A percentile compares a stretch with the other conserved stretches of the same genome.
Evolutionary conservation across 1,140 invertebrate species (phyloP).

Genomic region (Heliconius nattereri): DNA sequence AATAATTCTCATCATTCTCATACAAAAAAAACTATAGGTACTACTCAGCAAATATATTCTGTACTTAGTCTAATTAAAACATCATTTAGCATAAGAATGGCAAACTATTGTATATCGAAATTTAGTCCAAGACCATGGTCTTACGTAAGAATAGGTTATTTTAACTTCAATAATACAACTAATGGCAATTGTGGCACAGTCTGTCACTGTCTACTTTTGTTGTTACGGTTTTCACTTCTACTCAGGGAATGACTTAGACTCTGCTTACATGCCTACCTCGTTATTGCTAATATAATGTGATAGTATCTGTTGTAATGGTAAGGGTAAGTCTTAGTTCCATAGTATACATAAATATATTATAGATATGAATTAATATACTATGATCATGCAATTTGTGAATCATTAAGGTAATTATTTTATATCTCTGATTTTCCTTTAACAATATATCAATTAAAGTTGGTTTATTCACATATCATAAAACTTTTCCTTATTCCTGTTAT

Average conservation of each 20-base stretch:
- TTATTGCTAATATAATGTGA: too few relatives aligned
- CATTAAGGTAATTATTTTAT: neutral
- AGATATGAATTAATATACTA: too few relatives aligned
- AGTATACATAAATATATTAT: too few relatives aligned
- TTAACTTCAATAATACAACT: neutral
- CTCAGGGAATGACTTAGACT: too few relatives aligned
- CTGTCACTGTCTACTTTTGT: too few relatives aligned
- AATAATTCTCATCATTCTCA: neutral
- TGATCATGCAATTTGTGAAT: too few relatives aligned
- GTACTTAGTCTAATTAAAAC: conserved; percentile 25
- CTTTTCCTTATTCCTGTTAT: neutral
- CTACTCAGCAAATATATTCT: neutral
- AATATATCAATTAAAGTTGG: neutral
- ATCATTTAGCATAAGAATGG: conserved; percentile 20
- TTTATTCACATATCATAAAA: neutral
- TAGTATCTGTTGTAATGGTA: too few relatives aligned
- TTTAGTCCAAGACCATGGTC: conserved; percentile 22
- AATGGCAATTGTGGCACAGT: too few relatives aligned
- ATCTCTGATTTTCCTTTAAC: neutral
- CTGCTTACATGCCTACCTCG: too few relatives aligned
- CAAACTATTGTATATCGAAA: conserved; percentile 20
- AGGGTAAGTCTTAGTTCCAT: too few relatives aligned
- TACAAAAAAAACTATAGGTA: neutral
- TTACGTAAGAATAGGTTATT: conserved; percentile 3
- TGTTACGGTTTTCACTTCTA: too few relatives aligned